A percentile compares a stretch with the other conserved stretches of the same genome.
phyloP scores from a whole-genome alignment of 2,888 invertebrate species.

The Strigamia crassipes region DNA sequence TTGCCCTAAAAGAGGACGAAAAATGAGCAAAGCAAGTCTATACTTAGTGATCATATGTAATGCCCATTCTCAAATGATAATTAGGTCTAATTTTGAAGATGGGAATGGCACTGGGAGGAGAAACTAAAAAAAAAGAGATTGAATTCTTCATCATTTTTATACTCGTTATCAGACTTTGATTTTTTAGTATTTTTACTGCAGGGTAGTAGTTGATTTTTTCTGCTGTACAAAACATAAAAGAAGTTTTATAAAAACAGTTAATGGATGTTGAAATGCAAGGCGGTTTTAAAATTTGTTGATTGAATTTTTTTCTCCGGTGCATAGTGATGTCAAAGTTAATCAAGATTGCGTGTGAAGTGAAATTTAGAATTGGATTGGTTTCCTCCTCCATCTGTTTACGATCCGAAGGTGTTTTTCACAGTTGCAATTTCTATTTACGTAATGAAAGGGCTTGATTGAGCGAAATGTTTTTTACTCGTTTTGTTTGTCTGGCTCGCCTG shows the following conservation, averaged over 20 bases:
- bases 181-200: background rate
- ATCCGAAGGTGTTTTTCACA: background rate
- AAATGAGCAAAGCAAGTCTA: constrained; percentile 3
- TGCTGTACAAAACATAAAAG: background rate
- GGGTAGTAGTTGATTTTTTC: background rate
- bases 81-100: background rate
- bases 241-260: background rate
- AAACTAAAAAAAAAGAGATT: background rate
- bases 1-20: constrained; percentile 3
- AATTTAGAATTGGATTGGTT: background rate
- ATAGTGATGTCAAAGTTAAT: background rate
- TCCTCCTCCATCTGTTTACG: background rate
- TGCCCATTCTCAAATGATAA: constrained; percentile 10
- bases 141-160: background rate
- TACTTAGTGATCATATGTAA: constrained; percentile 10
- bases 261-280: background rate
- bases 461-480: background rate
- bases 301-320: background rate
- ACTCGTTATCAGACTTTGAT: background rate
- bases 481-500: background rate
- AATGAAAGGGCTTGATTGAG: background rate
- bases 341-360: background rate
- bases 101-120: background rate
- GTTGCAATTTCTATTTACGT: background rate
- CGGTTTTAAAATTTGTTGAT: background rate